Conservation (phyloP, 2,797 vertebrate species). For the Hafferia zeledoni region DNA sequence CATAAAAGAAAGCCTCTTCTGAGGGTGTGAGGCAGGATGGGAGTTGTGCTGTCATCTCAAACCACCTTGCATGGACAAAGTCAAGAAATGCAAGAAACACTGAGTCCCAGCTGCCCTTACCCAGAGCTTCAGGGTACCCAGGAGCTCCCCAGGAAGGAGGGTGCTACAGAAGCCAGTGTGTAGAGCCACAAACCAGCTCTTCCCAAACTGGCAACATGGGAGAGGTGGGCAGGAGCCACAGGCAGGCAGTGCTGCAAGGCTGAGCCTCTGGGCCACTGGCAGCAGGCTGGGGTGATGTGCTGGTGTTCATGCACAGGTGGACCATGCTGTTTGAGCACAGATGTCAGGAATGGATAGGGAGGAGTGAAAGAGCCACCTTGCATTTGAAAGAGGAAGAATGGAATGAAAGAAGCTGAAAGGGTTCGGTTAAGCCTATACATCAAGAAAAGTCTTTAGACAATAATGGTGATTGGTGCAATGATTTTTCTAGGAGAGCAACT, state of each 20-base stretch:
- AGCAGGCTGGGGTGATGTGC: background rate
- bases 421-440: background rate
- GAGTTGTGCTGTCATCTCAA: background rate
- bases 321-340: rapidly evolving
- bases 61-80: background rate
- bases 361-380: background rate
- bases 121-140: rapidly evolving
- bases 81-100: background rate
- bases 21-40: rapidly evolving
- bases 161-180: rapidly evolving
- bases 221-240: rapidly evolving
- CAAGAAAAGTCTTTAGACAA: background rate
- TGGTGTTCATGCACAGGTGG: background rate
- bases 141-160: rapidly evolving
- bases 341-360: rapidly evolving
- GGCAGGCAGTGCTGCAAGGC: background rate
- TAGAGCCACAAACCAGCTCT: rapidly evolving
- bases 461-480: background rate
- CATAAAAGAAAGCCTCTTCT: rapidly evolving
- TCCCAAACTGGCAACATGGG: rapidly evolving
- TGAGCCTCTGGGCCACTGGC: rapidly evolving
- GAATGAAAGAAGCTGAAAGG: background rate
- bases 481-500: background rate
- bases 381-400: background rate
- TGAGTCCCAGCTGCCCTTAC: background rate